Evolutionary conservation across 2,113 vertebrate species (phyloP), one percentile per base, ranked within the genome.

Genomic region (Anoplopoma fimbria): DNA sequence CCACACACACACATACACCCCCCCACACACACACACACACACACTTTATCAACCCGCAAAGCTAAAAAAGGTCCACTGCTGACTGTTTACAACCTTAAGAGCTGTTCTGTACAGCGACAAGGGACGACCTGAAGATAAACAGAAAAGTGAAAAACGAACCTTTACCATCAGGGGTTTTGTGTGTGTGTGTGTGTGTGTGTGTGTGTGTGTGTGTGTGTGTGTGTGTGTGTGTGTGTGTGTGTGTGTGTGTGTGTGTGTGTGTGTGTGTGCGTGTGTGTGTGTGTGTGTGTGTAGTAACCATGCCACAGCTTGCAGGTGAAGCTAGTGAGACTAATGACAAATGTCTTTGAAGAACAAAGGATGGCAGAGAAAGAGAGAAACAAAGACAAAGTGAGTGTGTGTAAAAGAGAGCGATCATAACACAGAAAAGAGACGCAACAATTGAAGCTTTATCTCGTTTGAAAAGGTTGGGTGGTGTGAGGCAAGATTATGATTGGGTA

Each of bases 321-420:
- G 82, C 70, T 88, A 88, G 84, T 86, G 69, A 89, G 36, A 78
- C 67, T 87, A 87, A 81, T 86, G 83, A 90, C 64, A 78, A 92
- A 92, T 87, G 77, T 84, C 77, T 85, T 51, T 84, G 77, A 89
- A 77, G 86, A 91, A 90, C 89, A 88, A 93, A 91, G 84, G 78
- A 84, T 2, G 8, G 45, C 64, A 69, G 68, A 51, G 25, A 62
- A 49, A 33, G 27, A 69, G 65, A 42, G n/a, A 45, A 15, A 84
- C 23, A 87, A 47, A 75, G 58, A 79, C 5, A 73, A 33, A 82
- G 58, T 55, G 67, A 27, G 36, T 40, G 72, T 64, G 65, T 63
- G 33, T 45, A 34, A 79, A 42, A 69, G 51, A 75, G 31, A 70
- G 29, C 45, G 42, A 79, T 58, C 69, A 71, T 69, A 83, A 61